Conservation (phyloP, 2,888 invertebrate genomes). For the Acanthacorydalis orientalis region DNA sequence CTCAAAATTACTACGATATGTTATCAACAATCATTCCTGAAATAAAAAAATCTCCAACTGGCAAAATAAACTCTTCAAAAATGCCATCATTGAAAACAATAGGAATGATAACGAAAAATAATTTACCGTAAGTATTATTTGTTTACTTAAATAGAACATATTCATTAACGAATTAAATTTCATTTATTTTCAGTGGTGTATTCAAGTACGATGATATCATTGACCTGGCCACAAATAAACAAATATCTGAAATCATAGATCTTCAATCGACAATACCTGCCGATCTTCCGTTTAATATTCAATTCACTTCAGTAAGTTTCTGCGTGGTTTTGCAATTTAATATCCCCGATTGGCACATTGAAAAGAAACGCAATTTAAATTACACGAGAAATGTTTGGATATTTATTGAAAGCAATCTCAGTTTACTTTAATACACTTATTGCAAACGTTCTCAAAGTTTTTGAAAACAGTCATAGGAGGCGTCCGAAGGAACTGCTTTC, state of each 20-base stretch:
- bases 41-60: slow-evolving; percentile 27
- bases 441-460: no score
- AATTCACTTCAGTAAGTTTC: slow-evolving; percentile 60
- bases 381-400: no score
- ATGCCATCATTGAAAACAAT: slow-evolving; percentile 34
- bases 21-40: slow-evolving; percentile 41
- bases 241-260: slow-evolving; percentile 17
- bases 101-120: slow-evolving; percentile 36
- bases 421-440: no score
- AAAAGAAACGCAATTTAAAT: no score
- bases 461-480: no score
- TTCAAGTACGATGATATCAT: slow-evolving; percentile 25
- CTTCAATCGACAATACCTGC: slow-evolving; percentile 34
- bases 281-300: slow-evolving; percentile 54
- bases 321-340: no score
- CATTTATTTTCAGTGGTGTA: slow-evolving; percentile 20
- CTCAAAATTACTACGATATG: slow-evolving; percentile 49
- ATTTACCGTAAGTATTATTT: slow-evolving; percentile 31
- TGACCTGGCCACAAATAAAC: slow-evolving; percentile 15
- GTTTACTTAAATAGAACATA: no score
- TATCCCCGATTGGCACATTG: no score
- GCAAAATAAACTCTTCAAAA: slow-evolving; percentile 27
- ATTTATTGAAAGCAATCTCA: no score
- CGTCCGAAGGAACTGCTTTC: no score
- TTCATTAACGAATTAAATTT: neutral